Percentiles rank a stretch among this genome's conserved stretches.
Conservation (phyloP, 2,888 invertebrate species). For the Carabus problematicus region DNA sequence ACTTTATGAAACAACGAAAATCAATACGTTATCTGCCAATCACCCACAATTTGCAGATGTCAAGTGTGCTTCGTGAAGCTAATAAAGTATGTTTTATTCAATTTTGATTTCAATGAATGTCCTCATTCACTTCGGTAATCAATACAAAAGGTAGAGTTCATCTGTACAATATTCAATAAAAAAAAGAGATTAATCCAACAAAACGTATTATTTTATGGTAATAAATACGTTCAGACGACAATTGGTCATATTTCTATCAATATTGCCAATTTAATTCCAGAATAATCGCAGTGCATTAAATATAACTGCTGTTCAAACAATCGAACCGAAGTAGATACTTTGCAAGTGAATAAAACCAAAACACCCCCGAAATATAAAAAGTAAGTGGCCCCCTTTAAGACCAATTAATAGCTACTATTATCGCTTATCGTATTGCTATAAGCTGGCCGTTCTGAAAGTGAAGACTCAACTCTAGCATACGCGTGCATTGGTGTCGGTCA, state of each 20-base stretch:
- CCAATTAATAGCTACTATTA: too few species aligned
- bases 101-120: slow-evolving; percentile 13
- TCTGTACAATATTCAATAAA: neutral
- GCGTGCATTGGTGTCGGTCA: neutral
- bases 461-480: neutral
- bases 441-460: too few species aligned
- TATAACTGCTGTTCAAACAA: too few species aligned
- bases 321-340: too few species aligned
- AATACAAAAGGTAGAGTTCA: neutral
- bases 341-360: too few species aligned
- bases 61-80: neutral
- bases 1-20: slow-evolving; percentile 27
- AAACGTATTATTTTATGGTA: neutral
- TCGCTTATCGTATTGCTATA: too few species aligned
- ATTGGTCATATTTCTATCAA: too few species aligned
- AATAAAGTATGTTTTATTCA: slow-evolving; percentile 31
- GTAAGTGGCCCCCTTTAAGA: too few species aligned
- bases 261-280: too few species aligned
- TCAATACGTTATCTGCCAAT: slow-evolving; percentile 19
- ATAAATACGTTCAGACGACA: neutral
- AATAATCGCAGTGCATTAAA: too few species aligned
- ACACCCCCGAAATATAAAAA: too few species aligned
- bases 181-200: neutral
- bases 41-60: slow-evolving; percentile 17
- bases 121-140: too few species aligned